Base-by-base conservation (phyloP, 92 coral and sea anemone species). In the Palythoa heliodiscus region DNA sequence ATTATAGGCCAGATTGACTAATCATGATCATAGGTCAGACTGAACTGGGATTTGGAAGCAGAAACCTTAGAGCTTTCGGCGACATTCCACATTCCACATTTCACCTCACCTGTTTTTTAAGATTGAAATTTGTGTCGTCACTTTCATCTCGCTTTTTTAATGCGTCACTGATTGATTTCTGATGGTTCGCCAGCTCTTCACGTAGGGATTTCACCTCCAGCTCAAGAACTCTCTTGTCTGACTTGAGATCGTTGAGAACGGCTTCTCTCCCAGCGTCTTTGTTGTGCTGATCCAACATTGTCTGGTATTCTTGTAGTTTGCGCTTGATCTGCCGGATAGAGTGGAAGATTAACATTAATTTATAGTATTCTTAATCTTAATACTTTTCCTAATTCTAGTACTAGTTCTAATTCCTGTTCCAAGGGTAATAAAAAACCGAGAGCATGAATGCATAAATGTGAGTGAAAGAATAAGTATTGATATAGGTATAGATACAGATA, bases 221-320 rank as follows among this genome's bases (percentile, higher is more conserved):
- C 79, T 96, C 99, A 40, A 94, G 80, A 29, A 75, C 88, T 86
- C 92, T 96, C 88, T 93, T 96, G 84, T 96, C 99, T 52, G 84
- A 88, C 71, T 88, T 93, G 84, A 97, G 89, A 19, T 91, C 96
- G 71, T 97, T 93, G 23, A 97, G 87, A 1, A 95, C 52, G 5
- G 89, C 91, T 19, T 94, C 98, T 76, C 89, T 95, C 16, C 93
- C 98, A 12, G 79, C 90, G 24, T 91, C 98, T 63, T 90, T 95
- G 4, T 92, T 89, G 79, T 95, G 98, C 78, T 93, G 96, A n/a
- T 95, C 99, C 91, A 97, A 88, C 57, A 93, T 86, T 8, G 96
- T 91, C 70, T 97, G 98, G 35, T 91, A 91, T 85, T 97, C 98
- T 29, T 92, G 92, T 11, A 94, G 90, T 85, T 94, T 94, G 20